Evolutionary conservation across 2,797 vertebrate species (phyloP).

Genomic region (Acipenser transmontanus): DNA sequence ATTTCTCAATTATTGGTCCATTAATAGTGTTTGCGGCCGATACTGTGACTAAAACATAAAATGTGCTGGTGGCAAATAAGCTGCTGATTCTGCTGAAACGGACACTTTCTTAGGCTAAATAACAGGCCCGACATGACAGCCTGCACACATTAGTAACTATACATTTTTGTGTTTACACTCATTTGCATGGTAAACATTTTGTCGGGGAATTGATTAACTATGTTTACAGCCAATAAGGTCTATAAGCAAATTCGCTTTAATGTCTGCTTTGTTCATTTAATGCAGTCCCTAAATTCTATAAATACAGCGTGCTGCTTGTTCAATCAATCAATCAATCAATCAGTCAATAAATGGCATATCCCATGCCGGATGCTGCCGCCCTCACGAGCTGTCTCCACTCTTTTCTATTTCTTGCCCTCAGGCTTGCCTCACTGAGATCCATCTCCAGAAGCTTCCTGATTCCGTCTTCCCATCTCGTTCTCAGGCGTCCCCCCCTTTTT

Average conservation of each 20-base stretch:
- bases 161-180: constrained; percentile 26
- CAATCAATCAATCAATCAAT: too few relatives aligned
- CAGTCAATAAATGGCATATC: too few relatives aligned
- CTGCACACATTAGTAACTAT: constrained; percentile 25
- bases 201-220: constrained; percentile 68
- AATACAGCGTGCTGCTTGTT: too few relatives aligned
- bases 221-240: constrained; percentile 68
- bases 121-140: constrained; percentile 40
- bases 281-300: constrained; percentile 29
- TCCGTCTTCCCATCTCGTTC: too few relatives aligned
- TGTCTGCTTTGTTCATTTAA: constrained; percentile 68
- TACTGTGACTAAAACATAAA: constrained; percentile 61
- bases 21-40: constrained; percentile 75
- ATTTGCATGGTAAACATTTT: constrained; percentile 39
- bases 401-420: too few relatives aligned
- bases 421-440: too few relatives aligned
- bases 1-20: constrained; percentile 83
- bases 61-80: constrained; percentile 56
- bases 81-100: constrained; percentile 78
- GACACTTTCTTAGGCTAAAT: constrained; percentile 54
- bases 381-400: too few relatives aligned
- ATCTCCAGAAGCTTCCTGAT: too few relatives aligned
- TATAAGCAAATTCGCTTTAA: constrained; percentile 49
- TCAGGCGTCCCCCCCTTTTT: too few relatives aligned
- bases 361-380: too few relatives aligned